Evolutionary conservation across 2,888 invertebrate species (phyloP).

Genomic region (Drosophila paranaensis): DNA sequence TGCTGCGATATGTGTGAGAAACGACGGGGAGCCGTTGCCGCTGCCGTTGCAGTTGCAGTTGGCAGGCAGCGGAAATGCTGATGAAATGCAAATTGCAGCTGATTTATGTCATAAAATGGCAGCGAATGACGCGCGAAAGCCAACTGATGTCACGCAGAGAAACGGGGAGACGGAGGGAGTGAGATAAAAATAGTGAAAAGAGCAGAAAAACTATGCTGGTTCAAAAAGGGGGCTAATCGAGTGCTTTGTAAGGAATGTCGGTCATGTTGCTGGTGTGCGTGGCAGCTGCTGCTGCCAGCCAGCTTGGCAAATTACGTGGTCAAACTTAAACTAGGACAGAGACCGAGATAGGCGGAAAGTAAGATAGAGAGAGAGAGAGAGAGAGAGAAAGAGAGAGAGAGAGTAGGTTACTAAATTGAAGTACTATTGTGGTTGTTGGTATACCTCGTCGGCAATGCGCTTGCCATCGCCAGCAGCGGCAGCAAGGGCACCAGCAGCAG

Average conservation of each 20-base stretch:
- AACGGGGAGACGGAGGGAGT: neutral
- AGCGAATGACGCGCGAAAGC: slow-evolving; percentile 16
- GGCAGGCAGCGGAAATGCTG: slow-evolving; percentile 35
- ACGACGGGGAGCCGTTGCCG: neutral
- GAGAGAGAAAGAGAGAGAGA: neutral
- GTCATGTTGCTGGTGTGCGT: slow-evolving; percentile 10
- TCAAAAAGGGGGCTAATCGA: slow-evolving; percentile 39
- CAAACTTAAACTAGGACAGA: slow-evolving; percentile 40
- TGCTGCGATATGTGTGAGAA: slow-evolving; percentile 21
- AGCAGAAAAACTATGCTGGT: neutral
- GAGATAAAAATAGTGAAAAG: neutral
- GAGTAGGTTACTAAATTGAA: slow-evolving; percentile 18
- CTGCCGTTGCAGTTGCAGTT: slow-evolving; percentile 14
- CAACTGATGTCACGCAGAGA: slow-evolving; percentile 23
- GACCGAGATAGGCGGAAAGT: neutral
- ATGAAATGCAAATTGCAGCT: slow-evolving; percentile 65
- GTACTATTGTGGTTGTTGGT: slow-evolving; percentile 35
- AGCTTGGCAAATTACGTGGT: slow-evolving; percentile 28
- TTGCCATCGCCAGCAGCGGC: slow-evolving; percentile 28
- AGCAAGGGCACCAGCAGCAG: neutral
- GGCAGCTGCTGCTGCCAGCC: slow-evolving; percentile 14
- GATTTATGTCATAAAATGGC: slow-evolving; percentile 61
- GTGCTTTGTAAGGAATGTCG: slow-evolving; percentile 13
- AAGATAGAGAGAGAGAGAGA: neutral
- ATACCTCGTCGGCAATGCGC: slow-evolving; percentile 58